Percentiles rank a stretch among this genome's conserved stretches.
These are phyloP conservation scores for Saccostrea cuccullata DNA, from an alignment of 1,140 invertebrate genomes.

Conservation along the genomic window DNA sequence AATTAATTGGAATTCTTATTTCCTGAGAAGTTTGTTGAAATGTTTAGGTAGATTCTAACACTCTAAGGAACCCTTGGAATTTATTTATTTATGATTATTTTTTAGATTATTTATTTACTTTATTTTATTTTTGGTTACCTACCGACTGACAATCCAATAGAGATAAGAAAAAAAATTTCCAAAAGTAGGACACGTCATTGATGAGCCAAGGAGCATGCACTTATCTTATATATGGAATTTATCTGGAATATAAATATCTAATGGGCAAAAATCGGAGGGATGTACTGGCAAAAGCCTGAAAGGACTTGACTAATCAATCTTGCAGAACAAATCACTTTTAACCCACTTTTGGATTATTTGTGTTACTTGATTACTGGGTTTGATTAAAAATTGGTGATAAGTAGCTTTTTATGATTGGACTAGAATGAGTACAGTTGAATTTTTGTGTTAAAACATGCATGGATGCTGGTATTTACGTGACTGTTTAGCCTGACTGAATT, in stretches of 20 bases:
- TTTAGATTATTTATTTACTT: not conserved
- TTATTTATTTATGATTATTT: not conserved
- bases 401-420: too few species aligned
- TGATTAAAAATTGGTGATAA: not conserved
- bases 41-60: not conserved
- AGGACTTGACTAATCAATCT: constrained; percentile 33
- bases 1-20: too few species aligned
- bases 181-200: not conserved
- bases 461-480: not conserved
- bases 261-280: constrained; percentile 40
- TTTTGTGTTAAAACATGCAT: not conserved
- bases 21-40: not conserved
- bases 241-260: constrained; percentile 23
- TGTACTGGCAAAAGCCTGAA: constrained; percentile 43
- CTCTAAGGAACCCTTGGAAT: not conserved
- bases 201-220: constrained; percentile 50
- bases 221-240: not conserved
- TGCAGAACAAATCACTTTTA: constrained; percentile 3
- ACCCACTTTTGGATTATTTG: constrained; percentile 36
- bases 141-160: not conserved
- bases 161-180: not conserved
- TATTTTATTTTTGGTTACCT: not conserved
- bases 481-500: not conserved
- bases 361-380: not conserved
- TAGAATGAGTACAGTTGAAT: too few species aligned